Evolutionary conservation across 2,113 vertebrate species (phyloP), one percentile per base, ranked within the genome.

Genomic region (Typhlomys cinereus): DNA sequence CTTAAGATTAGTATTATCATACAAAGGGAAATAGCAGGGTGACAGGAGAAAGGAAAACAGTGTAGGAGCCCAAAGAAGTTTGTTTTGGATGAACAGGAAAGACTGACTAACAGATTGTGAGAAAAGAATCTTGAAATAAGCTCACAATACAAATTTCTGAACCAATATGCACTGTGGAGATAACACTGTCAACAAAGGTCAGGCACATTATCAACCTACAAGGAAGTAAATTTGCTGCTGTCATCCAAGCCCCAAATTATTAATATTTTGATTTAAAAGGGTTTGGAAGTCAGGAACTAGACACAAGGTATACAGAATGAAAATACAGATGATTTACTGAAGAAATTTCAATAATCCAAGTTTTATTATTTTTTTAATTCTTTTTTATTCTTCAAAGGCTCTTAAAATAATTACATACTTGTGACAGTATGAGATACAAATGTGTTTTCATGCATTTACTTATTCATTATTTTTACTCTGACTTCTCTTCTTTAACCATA

Each of bases 1-100:
- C 2, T 80, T 67, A 48, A 12, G 31, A 9, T n/a, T 36, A 59
- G 39, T 2, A 61, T 5, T 62, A 18, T 67, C 48, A 44, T 10
- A 59, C 15, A 1, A 20, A 4, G 6, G 48, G 25, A 71, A 81
- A 36, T 8, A 23, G 2, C 69, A 50, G 31, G 14, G 13, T 52
- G 12, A 59, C 12, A 12, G 48, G 2, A 0, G 0, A 5, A 4
- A 0, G 15, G 31, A n/a, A n/a, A n/a, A 29, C 2, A 80, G 17
- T 1, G 2, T 31, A 87, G 62, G 13, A 34, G 39, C 3, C 0
- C n/a, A 61, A 5, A 20, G 31, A 73, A 23, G 10, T 78, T 61
- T 61, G 9, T 52, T 66, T 54, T 31, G 50, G 31, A 21, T 6
- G 21, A 52, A 34, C 71, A 50, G 71, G 44, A 29, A 50, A 18